phyloP scores from a whole-genome alignment of 2,113 vertebrate genomes.

The Apaloderma vittatum region DNA sequence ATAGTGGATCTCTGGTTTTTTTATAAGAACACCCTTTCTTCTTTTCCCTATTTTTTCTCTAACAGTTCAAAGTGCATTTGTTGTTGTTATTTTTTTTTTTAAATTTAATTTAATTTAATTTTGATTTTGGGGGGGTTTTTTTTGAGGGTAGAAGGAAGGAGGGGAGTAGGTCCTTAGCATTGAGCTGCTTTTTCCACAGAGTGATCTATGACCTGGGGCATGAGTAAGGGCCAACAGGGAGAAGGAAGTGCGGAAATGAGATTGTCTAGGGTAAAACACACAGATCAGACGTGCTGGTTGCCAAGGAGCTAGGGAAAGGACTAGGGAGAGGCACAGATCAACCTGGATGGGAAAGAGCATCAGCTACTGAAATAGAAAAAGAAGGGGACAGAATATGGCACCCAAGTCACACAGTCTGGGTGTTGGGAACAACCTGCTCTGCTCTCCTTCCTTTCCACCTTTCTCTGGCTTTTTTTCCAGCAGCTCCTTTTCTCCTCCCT shows the following conservation, averaged over 20 bases:
- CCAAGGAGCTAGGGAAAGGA: not conserved
- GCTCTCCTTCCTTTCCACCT: not conserved
- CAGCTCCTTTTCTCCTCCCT: not conserved
- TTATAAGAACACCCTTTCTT: not conserved
- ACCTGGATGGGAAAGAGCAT: not conserved
- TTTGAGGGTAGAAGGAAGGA: rapidly evolving
- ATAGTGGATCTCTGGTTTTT: not conserved
- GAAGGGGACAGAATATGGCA: not conserved
- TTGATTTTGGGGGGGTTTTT: no score
- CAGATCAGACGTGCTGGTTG: not conserved
- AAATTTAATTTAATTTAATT: no score
- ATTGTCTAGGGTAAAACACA: rapidly evolving
- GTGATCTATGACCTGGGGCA: not conserved
- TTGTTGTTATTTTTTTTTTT: rapidly evolving
- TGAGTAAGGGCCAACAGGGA: not conserved
- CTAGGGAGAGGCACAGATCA: not conserved
- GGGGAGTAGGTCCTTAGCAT: rapidly evolving
- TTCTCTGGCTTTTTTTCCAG: not conserved
- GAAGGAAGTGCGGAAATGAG: not conserved
- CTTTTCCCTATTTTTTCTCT: not conserved
- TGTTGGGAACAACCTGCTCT: not conserved
- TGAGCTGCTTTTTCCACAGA: not conserved
- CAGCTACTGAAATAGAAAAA: not conserved
- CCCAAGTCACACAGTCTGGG: not conserved
- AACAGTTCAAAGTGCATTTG: not conserved